These are phyloP conservation scores for Diogma glabrata DNA, from an alignment of 2,888 invertebrate genomes.

Conservation along the genomic window DNA sequence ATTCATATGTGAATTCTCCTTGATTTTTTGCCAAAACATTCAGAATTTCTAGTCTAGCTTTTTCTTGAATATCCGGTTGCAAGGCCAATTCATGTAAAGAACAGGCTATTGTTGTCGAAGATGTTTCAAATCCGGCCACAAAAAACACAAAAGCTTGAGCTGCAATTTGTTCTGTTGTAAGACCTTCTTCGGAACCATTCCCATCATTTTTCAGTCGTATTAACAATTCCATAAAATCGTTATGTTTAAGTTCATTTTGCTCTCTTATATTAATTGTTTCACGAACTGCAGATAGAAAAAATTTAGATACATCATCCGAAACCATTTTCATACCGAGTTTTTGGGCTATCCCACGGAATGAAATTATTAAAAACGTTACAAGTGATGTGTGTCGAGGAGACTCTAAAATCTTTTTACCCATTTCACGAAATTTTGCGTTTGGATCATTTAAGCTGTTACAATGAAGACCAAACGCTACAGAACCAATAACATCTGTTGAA, in stretches of 20 bases:
- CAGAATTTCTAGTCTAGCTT: slow-evolving; percentile 29
- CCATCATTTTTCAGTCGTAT: slow-evolving; percentile 41
- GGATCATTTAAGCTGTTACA: slow-evolving; percentile 33
- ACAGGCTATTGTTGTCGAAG: slow-evolving; percentile 34
- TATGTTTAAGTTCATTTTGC: slow-evolving; percentile 29
- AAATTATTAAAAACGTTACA: background rate
- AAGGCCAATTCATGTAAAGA: slow-evolving; percentile 32
- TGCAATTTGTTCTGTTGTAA: slow-evolving; percentile 22
- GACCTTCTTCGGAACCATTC: slow-evolving; percentile 20
- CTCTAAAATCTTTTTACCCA: slow-evolving; percentile 20
- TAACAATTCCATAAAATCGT: slow-evolving; percentile 43
- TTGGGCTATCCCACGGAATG: background rate
- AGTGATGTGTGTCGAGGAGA: slow-evolving; percentile 2
- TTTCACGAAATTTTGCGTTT: slow-evolving; percentile 29
- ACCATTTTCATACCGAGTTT: slow-evolving; percentile 21
- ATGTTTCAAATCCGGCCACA: slow-evolving; percentile 38
- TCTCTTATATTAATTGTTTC: slow-evolving; percentile 34
- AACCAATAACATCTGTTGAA: slow-evolving; percentile 37
- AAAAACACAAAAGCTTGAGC: slow-evolving; percentile 38
- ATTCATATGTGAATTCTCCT: slow-evolving; percentile 33
- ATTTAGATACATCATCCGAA: slow-evolving; percentile 25
- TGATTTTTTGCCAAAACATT: slow-evolving; percentile 24
- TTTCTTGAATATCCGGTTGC: slow-evolving; percentile 34
- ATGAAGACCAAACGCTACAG: slow-evolving; percentile 38
- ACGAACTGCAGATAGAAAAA: slow-evolving; percentile 30